phyloP scores from a whole-genome alignment of 2,888 invertebrate genomes.

The Magallana nippona region DNA sequence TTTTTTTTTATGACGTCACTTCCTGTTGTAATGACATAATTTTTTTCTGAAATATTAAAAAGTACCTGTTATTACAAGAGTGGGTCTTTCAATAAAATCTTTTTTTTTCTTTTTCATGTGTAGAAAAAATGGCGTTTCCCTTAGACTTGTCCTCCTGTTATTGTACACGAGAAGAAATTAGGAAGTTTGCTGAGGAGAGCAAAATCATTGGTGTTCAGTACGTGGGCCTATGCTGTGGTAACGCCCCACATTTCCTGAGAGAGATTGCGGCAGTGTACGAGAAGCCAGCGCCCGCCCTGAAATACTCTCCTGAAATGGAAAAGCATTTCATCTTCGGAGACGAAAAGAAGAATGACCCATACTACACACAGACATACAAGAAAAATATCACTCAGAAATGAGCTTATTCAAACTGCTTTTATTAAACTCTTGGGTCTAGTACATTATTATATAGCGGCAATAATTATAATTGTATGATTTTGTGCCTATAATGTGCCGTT shows the following conservation, averaged over 20 bases:
- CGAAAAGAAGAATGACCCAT: conserved; percentile 49
- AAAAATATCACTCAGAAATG: background rate
- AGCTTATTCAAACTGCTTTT: background rate
- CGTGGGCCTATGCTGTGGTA: conserved; percentile 76
- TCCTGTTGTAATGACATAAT: no score
- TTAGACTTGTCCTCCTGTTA: conserved; percentile 61
- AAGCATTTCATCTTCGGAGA: conserved; percentile 59
- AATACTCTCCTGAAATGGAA: conserved; percentile 65
- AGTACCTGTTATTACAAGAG: no score
- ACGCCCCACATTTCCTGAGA: conserved; percentile 65
- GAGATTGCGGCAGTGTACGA: conserved; percentile 69
- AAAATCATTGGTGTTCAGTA: conserved; percentile 70
- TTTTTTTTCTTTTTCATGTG: background rate
- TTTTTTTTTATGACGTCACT: no score
- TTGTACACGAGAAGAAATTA: conserved; percentile 65
- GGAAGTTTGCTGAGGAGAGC: conserved; percentile 66
- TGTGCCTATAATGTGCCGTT: no score
- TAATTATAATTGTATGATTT: no score
- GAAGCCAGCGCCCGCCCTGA: conserved; percentile 63
- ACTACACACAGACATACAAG: conserved; percentile 45
- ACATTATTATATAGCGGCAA: no score
- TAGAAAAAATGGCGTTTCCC: conserved; percentile 69
- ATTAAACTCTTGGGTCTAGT: no score
- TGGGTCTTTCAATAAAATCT: background rate
- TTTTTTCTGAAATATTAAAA: no score